Evolutionary conservation across 2,797 vertebrate species (phyloP).

Genomic region (Heteromormyrus szaboi): DNA sequence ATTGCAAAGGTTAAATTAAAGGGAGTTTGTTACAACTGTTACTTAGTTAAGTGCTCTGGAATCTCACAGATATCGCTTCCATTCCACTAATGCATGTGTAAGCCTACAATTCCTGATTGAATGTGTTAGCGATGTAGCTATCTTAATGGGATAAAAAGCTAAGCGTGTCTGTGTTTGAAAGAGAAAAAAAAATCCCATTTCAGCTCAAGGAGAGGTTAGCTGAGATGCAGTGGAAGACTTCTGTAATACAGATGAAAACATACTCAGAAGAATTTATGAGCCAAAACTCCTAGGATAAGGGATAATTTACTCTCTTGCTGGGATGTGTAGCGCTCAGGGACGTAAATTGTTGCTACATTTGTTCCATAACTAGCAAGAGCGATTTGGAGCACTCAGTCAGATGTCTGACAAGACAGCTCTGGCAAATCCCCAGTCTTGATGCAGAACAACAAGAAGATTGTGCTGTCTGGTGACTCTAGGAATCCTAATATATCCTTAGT

Average conservation of each 20-base stretch:
- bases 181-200: neutral
- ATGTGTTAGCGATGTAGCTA: neutral
- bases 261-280: neutral
- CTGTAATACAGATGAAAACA: neutral
- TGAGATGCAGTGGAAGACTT: neutral
- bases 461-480: neutral
- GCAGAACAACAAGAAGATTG: neutral
- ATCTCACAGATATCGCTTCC: neutral
- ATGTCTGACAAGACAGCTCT: neutral
- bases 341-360: neutral
- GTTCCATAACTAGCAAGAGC: neutral
- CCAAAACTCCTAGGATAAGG: neutral
- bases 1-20: neutral
- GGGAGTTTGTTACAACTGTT: neutral
- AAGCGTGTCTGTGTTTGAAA: neutral
- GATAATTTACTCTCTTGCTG: neutral
- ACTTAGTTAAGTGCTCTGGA: neutral
- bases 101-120: neutral
- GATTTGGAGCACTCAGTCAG: constrained; percentile 9
- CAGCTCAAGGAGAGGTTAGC: neutral
- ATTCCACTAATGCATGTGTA: neutral
- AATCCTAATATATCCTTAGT: neutral
- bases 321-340: neutral
- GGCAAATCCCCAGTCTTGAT: neutral
- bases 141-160: neutral